These are phyloP conservation scores for Falco peregrinus DNA, from an alignment of 2,797 vertebrate species.

Conservation along the genomic window DNA sequence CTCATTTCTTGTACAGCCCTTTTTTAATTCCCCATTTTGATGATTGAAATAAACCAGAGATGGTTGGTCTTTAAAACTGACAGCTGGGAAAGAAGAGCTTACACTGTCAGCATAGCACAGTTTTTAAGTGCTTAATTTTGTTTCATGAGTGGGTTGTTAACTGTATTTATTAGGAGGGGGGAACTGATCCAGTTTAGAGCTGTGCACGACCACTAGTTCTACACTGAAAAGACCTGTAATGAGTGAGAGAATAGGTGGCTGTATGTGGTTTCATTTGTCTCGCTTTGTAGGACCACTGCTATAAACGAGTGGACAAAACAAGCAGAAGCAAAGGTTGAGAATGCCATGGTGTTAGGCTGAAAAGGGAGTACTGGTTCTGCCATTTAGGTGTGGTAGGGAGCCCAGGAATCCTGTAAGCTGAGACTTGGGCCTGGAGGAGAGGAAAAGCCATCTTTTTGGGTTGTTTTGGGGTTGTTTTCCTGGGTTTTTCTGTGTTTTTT, in stretches of 20 bases:
- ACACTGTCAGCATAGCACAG: background rate
- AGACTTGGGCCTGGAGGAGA: background rate
- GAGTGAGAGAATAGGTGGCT: background rate
- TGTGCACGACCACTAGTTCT: background rate
- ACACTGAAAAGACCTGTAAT: background rate
- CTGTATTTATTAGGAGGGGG: background rate
- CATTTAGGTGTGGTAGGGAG: background rate
- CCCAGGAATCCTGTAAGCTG: background rate
- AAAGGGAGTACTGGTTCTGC: background rate
- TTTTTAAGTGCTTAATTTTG: background rate
- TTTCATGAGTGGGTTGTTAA: background rate
- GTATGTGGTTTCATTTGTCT: background rate
- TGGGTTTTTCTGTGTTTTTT: background rate
- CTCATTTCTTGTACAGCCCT: background rate
- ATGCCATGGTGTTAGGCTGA: background rate
- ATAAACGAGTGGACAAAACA: background rate
- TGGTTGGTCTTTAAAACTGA: background rate
- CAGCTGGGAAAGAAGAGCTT: background rate
- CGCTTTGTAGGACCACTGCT: background rate
- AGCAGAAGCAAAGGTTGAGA: background rate
- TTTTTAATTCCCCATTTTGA: background rate
- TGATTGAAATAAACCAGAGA: background rate
- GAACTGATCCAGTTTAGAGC: background rate
- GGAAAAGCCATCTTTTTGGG: background rate
- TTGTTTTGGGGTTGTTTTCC: background rate